phyloP scores from a whole-genome alignment of 2,797 vertebrate genomes.

The Silurus lanzhouensis region DNA sequence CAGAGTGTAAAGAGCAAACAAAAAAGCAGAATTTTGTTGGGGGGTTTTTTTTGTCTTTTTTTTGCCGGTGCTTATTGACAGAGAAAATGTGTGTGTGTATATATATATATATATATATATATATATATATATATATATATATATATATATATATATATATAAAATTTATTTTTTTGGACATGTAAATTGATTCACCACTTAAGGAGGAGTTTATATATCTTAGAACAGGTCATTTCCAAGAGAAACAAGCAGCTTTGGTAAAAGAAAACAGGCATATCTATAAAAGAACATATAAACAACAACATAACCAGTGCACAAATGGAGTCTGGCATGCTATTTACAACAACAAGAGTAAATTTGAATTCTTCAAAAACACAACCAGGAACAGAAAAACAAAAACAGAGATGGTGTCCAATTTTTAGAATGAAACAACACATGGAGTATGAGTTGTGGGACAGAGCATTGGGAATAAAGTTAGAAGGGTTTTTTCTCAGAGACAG shows the following conservation, averaged over 20 bases:
- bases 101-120: too few relatives aligned
- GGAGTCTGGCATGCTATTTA: slow-evolving; percentile 53
- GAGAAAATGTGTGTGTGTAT: not conserved
- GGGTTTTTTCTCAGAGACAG: slow-evolving; percentile 43
- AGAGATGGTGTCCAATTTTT: slow-evolving; percentile 50
- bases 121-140: too few relatives aligned
- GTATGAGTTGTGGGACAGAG: slow-evolving; percentile 57
- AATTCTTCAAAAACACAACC: slow-evolving; percentile 46
- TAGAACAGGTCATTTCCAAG: slow-evolving; percentile 51
- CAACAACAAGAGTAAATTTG: slow-evolving; percentile 7
- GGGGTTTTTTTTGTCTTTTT: too few relatives aligned
- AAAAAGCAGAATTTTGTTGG: too few relatives aligned
- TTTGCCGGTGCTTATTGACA: not conserved
- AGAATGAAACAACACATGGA: slow-evolving; percentile 55
- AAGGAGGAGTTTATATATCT: slow-evolving; percentile 11
- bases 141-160: too few relatives aligned
- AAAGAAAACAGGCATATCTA: slow-evolving; percentile 44
- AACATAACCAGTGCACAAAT: slow-evolving; percentile 41
- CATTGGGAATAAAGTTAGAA: slow-evolving; percentile 40
- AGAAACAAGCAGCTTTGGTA: slow-evolving; percentile 44
- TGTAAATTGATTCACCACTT: not conserved
- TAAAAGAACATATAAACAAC: slow-evolving; percentile 48
- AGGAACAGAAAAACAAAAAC: slow-evolving; percentile 58
- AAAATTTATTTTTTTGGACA: not conserved
- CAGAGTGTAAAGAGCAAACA: not conserved